Conservation (phyloP, 92 coral and sea anemone genomes). For the Porites divaricata region DNA sequence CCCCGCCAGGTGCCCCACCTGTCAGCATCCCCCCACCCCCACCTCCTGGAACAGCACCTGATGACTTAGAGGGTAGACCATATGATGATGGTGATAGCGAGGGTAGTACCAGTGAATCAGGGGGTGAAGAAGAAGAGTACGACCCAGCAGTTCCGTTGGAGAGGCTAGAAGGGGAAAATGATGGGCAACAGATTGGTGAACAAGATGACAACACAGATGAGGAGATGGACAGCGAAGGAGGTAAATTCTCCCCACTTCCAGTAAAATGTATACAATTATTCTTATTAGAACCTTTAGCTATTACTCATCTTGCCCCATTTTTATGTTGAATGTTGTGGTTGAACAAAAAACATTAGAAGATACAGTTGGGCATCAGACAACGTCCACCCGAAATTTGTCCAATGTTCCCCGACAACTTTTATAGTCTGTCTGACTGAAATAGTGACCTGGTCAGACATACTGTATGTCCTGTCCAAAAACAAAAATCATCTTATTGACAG, state of each 20-base stretch:
- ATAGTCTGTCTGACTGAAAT: too few relatives aligned
- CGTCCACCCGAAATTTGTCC: too few relatives aligned
- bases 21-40: conserved; percentile 63
- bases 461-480: too few relatives aligned
- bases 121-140: conserved; percentile 89
- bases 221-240: conserved; percentile 55
- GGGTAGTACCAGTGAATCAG: conserved; percentile 89
- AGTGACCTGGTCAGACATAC: too few relatives aligned
- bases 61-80: conserved; percentile 45
- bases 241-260: background rate
- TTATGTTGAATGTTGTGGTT: too few relatives aligned
- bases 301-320: too few relatives aligned
- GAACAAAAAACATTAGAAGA: too few relatives aligned
- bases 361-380: too few relatives aligned
- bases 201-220: conserved; percentile 39
- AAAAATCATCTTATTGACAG: too few relatives aligned
- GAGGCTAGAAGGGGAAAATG: conserved; percentile 50
- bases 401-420: too few relatives aligned
- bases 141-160: conserved; percentile 66
- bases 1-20: conserved; percentile 75
- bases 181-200: conserved; percentile 38
- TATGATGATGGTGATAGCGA: conserved; percentile 74
- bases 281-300: too few relatives aligned
- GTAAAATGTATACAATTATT: too few relatives aligned
- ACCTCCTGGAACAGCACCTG: conserved; percentile 73